These are phyloP conservation scores for Beris morrisii DNA, from an alignment of 2,888 invertebrate genomes.

Conservation along the genomic window DNA sequence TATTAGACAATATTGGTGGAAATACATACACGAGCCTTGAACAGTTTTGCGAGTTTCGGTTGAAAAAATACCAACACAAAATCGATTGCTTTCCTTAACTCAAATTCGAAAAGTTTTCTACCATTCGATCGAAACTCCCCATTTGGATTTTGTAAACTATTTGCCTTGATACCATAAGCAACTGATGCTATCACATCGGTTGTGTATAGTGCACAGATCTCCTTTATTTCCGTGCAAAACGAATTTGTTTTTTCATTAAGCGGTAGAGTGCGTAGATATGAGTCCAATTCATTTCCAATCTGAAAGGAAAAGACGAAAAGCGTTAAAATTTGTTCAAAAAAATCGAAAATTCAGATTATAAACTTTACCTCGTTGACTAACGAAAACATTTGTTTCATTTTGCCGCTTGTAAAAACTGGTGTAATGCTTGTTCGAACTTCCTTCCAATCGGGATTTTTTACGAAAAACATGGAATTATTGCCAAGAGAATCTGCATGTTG, in stretches of 20 bases:
- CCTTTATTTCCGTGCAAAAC: slow-evolving; percentile 46
- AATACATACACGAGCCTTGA: slow-evolving; percentile 45
- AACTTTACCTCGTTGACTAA: slow-evolving; percentile 48
- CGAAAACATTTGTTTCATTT: slow-evolving; percentile 54
- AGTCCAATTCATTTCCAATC: slow-evolving; percentile 31
- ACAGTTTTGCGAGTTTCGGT: slow-evolving; percentile 46
- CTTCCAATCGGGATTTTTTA: slow-evolving; percentile 57
- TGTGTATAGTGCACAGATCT: slow-evolving; percentile 48
- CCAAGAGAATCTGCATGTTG: slow-evolving; percentile 53
- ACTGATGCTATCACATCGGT: slow-evolving; percentile 52
- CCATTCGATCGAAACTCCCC: slow-evolving; percentile 49
- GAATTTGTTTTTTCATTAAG: slow-evolving; percentile 6
- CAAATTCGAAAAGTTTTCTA: slow-evolving; percentile 44
- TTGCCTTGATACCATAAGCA: slow-evolving; percentile 52
- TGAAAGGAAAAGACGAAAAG: background rate
- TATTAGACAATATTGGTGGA: background rate
- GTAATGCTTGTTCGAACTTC: slow-evolving; percentile 54
- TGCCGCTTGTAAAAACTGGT: slow-evolving; percentile 57
- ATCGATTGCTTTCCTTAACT: slow-evolving; percentile 43
- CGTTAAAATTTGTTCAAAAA: background rate
- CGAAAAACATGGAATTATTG: slow-evolving; percentile 54
- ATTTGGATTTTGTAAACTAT: slow-evolving; percentile 49
- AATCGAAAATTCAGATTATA: background rate
- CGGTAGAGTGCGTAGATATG: slow-evolving; percentile 15
- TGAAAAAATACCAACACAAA: slow-evolving; percentile 49